A percentile compares a stretch with the other conserved stretches of the same genome.
Conservation (phyloP, 1,140 invertebrate genomes). For the Nasonia vitripennis region DNA sequence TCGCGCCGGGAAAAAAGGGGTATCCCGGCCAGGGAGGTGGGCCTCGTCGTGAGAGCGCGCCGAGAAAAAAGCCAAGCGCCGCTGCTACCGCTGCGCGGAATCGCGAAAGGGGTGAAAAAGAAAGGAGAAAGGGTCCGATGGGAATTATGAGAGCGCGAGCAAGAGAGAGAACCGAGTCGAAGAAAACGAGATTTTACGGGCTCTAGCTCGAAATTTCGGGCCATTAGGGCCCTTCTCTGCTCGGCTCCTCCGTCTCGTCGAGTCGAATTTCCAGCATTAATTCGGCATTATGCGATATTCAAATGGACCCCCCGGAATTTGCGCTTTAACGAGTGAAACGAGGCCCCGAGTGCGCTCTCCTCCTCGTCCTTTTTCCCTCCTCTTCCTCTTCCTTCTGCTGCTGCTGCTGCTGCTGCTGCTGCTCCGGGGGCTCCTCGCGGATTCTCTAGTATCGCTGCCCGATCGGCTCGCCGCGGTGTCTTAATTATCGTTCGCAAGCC, state of each 20-base stretch:
- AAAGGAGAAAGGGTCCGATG: constrained; percentile 6
- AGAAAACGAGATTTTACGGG: constrained; percentile 54
- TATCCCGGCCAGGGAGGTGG: constrained; percentile 15
- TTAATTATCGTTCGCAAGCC: constrained; percentile 33
- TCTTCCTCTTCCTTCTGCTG: constrained; percentile 41
- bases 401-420: constrained; percentile 29
- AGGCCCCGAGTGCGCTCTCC: neutral
- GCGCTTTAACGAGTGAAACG: constrained; percentile 41
- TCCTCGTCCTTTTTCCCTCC: neutral
- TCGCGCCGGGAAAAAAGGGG: constrained; percentile 25
- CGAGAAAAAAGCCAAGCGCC: constrained; percentile 51
- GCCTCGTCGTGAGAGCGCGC: constrained; percentile 61
- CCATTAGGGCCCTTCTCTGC: constrained; percentile 46
- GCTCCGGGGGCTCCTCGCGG: constrained; percentile 52
- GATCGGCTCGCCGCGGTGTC: constrained; percentile 26
- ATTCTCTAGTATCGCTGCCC: constrained; percentile 34
- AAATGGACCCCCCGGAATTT: constrained; percentile 68
- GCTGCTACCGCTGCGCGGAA: constrained; percentile 37
- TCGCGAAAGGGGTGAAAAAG: constrained; percentile 51
- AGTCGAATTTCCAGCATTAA: constrained; percentile 69
- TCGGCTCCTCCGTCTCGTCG: neutral
- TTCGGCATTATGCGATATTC: constrained; percentile 72
- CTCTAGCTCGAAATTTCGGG: constrained; percentile 52
- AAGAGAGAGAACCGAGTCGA: neutral
- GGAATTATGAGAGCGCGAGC: constrained; percentile 26